phyloP scores from a whole-genome alignment of 2,797 vertebrate species.

The Mycteria americana region DNA sequence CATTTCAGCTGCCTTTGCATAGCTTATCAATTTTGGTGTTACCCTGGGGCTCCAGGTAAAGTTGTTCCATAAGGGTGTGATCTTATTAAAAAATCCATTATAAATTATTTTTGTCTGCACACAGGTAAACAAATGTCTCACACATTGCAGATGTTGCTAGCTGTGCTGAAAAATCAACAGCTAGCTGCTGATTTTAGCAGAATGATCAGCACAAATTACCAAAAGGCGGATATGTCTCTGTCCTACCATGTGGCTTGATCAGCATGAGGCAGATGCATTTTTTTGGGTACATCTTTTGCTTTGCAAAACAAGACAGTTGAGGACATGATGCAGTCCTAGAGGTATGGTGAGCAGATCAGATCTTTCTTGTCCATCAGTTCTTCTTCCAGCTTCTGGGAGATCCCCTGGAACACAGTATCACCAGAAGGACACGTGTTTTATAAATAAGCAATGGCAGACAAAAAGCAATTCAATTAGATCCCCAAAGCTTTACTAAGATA shows the following conservation, averaged over 20 bases:
- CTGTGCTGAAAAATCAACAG: not conserved
- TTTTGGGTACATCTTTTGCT: not conserved
- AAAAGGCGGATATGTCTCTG: not conserved
- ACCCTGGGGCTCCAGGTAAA: not conserved
- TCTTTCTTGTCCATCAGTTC: not conserved
- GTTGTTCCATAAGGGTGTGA: not conserved
- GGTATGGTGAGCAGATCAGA: not conserved
- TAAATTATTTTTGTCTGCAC: not conserved
- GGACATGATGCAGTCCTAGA: not conserved
- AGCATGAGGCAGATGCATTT: not conserved
- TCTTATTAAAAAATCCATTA: not conserved
- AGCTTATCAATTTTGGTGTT: not conserved
- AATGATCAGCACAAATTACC: not conserved
- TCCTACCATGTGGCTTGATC: not conserved
- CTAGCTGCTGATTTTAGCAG: not conserved
- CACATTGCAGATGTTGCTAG: not conserved
- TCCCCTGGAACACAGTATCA: slow-evolving; percentile 12
- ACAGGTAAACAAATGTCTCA: not conserved
- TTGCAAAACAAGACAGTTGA: not conserved
- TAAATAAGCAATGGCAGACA: slow-evolving; percentile 17
- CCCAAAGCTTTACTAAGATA: slow-evolving; percentile 50
- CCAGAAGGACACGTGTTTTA: not conserved
- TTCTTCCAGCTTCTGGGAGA: slow-evolving; percentile 16
- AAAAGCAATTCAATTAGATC: slow-evolving; percentile 53
- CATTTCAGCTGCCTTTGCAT: not conserved